Percentiles rank a stretch among this genome's conserved stretches.
phyloP scores from a whole-genome alignment of 2,888 invertebrate species.

The Ectobius pallidus region DNA sequence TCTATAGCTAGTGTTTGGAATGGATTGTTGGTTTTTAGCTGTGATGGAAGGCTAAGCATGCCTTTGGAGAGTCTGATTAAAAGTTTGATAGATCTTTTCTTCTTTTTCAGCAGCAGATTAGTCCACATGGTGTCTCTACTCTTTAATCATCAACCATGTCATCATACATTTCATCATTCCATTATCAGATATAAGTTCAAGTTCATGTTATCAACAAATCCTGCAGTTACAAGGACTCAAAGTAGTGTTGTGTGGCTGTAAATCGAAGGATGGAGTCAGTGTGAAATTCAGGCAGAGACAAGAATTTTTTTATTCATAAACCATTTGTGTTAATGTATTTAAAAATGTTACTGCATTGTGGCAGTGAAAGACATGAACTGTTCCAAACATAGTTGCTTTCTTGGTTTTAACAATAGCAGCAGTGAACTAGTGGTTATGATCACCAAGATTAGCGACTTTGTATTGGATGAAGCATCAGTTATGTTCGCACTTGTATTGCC shows the following conservation, averaged over 20 bases:
- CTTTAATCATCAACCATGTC: constrained; percentile 34
- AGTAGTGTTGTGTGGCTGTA: constrained; percentile 22
- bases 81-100: background rate
- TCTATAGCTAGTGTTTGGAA: too few species aligned
- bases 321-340: constrained; percentile 6
- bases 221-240: constrained; percentile 17
- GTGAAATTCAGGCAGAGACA: background rate
- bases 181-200: constrained; percentile 17
- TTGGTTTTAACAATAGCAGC: background rate
- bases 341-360: background rate
- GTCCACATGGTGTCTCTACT: constrained; percentile 36
- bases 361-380: background rate
- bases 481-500: constrained; percentile 14
- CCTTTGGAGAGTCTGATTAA: background rate
- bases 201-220: constrained; percentile 13
- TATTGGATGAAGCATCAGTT: background rate
- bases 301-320: constrained; percentile 4
- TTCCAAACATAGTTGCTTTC: background rate
- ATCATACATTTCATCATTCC: constrained; percentile 37
- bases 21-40: background rate
- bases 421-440: background rate
- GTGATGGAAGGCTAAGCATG: background rate
- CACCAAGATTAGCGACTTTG: constrained; percentile 4
- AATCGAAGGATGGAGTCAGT: constrained; percentile 10
- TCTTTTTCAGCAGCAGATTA: constrained; percentile 43